A percentile compares a stretch with the other conserved stretches of the same genome.
phyloP scores from a whole-genome alignment of 1,140 invertebrate species.

The Meloidogyne exigua region DNA sequence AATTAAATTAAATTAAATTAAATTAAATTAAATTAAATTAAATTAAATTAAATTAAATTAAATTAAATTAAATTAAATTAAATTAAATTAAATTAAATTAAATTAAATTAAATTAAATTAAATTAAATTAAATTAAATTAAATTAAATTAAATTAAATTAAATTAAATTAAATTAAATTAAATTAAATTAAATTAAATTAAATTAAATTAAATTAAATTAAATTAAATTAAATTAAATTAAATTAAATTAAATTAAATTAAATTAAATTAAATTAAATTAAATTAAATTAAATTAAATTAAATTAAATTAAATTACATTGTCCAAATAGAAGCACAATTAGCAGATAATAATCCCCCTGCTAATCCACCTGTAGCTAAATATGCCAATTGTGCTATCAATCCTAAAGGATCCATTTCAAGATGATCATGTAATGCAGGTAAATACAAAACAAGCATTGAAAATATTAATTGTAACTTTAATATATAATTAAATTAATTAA shows the following conservation, averaged over 20 bases:
- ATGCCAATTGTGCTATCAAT: slow-evolving; percentile 53
- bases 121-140: background rate
- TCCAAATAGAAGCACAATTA: slow-evolving; percentile 62
- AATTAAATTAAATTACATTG: slow-evolving; percentile 36
- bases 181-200: slow-evolving; percentile 31
- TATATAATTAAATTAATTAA: background rate
- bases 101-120: slow-evolving; percentile 31
- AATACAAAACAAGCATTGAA: slow-evolving; percentile 56
- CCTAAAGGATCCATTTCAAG: slow-evolving; percentile 45
- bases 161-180: background rate
- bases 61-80: slow-evolving; percentile 31
- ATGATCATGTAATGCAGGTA: slow-evolving; percentile 60
- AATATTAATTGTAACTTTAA: slow-evolving; percentile 52
- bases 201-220: background rate
- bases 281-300: background rate
- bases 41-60: background rate
- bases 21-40: slow-evolving; percentile 31
- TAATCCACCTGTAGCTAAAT: slow-evolving; percentile 54
- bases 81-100: background rate
- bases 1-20: background rate
- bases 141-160: slow-evolving; percentile 31
- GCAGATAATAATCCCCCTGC: slow-evolving; percentile 57
- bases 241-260: background rate
- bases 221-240: slow-evolving; percentile 31
- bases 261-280: slow-evolving; percentile 31